Conservation (phyloP, 1,140 invertebrate species). For the Thalassaphorura encarpata region DNA sequence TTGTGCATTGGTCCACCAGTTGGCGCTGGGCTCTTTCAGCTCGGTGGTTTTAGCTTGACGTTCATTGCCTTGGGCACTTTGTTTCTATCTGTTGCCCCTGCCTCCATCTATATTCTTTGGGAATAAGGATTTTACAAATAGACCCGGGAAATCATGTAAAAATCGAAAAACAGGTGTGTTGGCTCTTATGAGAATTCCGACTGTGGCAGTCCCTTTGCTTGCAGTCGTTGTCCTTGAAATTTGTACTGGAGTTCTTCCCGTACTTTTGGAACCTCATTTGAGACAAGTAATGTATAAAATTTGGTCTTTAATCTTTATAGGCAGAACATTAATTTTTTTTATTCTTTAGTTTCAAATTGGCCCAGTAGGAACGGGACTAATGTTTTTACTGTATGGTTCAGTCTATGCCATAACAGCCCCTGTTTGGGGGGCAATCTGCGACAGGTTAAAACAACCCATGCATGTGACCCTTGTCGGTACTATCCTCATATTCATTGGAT, state of each 20-base stretch:
- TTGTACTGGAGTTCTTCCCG: constrained; percentile 70
- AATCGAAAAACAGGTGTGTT: constrained; percentile 43
- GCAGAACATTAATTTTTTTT: constrained; percentile 38
- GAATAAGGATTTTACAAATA: constrained; percentile 1
- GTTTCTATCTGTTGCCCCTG: constrained; percentile 41
- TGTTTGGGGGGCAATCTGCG: constrained; percentile 67
- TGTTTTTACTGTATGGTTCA: constrained; percentile 80
- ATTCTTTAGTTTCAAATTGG: constrained; percentile 29
- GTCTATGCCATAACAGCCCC: constrained; percentile 55
- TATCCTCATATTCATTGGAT: constrained; percentile 51
- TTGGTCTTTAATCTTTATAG: constrained; percentile 69
- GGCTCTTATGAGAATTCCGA: constrained; percentile 54
- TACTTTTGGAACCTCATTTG: constrained; percentile 69
- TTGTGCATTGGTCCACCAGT: constrained; percentile 45
- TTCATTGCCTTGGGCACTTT: constrained; percentile 48
- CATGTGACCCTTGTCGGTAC: constrained; percentile 56
- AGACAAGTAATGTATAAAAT: constrained; percentile 48
- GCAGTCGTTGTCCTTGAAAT: constrained; percentile 63
- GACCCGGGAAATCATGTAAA: neutral
- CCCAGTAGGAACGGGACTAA: constrained; percentile 63
- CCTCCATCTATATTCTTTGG: constrained; percentile 37
- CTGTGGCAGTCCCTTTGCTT: constrained; percentile 53
- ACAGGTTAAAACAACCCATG: constrained; percentile 52
- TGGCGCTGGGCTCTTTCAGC: constrained; percentile 44
- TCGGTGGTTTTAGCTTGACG: constrained; percentile 50